These are phyloP conservation scores for Limulus polyphemus DNA, from an alignment of 2,888 invertebrate genomes.

Conservation along the genomic window DNA sequence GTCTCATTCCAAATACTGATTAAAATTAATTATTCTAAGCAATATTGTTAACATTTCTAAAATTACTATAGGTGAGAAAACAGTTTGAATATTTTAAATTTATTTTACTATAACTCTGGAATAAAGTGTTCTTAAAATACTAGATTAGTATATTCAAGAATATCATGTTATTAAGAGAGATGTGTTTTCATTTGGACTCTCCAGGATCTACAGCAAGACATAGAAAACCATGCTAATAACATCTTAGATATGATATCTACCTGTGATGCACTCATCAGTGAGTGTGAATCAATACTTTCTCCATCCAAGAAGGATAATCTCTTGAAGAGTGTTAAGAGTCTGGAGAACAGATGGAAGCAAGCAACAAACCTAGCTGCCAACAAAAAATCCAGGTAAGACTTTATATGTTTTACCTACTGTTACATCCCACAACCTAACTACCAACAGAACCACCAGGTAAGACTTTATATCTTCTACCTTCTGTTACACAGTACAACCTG, in stretches of 20 bases:
- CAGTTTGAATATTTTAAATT: too few relatives aligned
- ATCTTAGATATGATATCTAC: not conserved
- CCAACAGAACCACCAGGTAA: too few relatives aligned
- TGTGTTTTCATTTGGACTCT: not conserved
- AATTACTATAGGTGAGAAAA: too few relatives aligned
- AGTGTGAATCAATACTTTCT: slow-evolving; percentile 3
- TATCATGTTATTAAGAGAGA: not conserved
- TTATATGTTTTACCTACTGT: too few relatives aligned
- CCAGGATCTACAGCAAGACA: slow-evolving; percentile 4
- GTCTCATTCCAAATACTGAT: too few relatives aligned
- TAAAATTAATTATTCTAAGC: too few relatives aligned
- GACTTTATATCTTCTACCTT: too few relatives aligned
- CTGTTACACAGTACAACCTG: too few relatives aligned
- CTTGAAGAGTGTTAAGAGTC: slow-evolving; percentile 3
- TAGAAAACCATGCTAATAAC: not conserved
- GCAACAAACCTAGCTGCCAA: slow-evolving; percentile 1
- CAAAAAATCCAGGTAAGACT: not conserved
- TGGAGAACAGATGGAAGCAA: slow-evolving; percentile 3
- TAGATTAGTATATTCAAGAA: not conserved
- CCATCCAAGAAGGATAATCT: slow-evolving; percentile 1
- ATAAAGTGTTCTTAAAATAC: too few relatives aligned
- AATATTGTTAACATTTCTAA: too few relatives aligned
- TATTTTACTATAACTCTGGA: too few relatives aligned
- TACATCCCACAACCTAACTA: too few relatives aligned
- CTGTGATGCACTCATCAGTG: slow-evolving; percentile 1